Evolutionary conservation across 2,113 vertebrate species (phyloP).

Genomic region (Halichoeres trimaculatus): DNA sequence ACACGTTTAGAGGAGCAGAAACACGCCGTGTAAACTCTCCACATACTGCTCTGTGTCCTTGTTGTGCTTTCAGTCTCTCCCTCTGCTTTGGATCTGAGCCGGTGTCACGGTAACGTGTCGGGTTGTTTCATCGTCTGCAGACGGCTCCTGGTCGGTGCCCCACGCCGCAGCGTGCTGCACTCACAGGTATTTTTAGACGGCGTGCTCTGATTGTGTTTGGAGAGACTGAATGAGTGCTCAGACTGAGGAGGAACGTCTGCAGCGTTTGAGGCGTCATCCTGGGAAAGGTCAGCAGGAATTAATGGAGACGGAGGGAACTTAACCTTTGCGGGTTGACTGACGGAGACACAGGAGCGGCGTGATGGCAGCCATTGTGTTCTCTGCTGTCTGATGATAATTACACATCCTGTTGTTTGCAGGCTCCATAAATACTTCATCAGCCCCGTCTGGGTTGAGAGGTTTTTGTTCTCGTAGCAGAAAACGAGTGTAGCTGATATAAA

Average conservation of each 20-base stretch:
- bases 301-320: conserved; percentile 61
- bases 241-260: conserved; percentile 50
- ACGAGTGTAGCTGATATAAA: neutral
- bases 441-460: conserved; percentile 34
- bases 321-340: conserved; percentile 73
- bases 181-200: conserved; percentile 61
- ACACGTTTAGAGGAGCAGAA: conserved; percentile 47
- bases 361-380: conserved; percentile 82
- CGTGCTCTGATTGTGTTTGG: conserved; percentile 49
- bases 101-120: conserved; percentile 58
- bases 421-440: conserved; percentile 76
- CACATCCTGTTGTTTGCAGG: conserved; percentile 77
- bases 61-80: conserved; percentile 53
- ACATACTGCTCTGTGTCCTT: conserved; percentile 25
- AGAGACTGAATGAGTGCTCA: conserved; percentile 54
- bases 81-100: conserved; percentile 37
- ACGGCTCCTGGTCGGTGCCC: conserved; percentile 16
- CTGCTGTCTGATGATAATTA: conserved; percentile 83
- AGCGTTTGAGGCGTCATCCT: conserved; percentile 41
- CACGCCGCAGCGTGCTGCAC: neutral
- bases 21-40: conserved; percentile 42
- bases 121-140: conserved; percentile 47
- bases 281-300: conserved; percentile 70
- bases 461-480: conserved; percentile 21
- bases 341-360: conserved; percentile 69